These are phyloP conservation scores for Phoebastria nigripes DNA, from an alignment of 2,797 vertebrate genomes.

Conservation along the genomic window DNA sequence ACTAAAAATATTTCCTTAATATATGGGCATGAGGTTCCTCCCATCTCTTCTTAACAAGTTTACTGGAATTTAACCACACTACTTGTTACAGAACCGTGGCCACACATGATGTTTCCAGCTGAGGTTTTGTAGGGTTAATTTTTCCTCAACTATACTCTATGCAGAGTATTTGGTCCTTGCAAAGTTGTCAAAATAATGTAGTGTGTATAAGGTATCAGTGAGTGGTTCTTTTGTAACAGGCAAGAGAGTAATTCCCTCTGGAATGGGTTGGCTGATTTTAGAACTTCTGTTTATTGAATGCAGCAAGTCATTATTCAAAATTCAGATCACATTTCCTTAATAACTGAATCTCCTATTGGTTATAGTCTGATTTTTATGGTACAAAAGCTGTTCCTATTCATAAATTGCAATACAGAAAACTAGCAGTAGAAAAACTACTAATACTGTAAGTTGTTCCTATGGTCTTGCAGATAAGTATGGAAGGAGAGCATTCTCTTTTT, in stretches of 20 bases:
- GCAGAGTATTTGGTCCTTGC: background rate
- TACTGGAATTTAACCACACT: background rate
- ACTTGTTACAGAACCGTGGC: background rate
- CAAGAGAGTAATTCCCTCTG: background rate
- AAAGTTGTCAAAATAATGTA: background rate
- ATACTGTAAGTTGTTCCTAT: background rate
- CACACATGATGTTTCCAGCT: background rate
- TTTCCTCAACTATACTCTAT: background rate
- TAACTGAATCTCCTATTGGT: background rate
- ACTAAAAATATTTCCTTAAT: background rate
- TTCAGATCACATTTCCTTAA: background rate
- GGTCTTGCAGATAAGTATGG: background rate
- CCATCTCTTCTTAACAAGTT: background rate
- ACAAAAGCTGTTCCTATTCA: background rate
- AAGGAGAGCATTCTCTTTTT: background rate
- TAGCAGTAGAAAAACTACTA: background rate
- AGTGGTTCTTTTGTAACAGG: background rate
- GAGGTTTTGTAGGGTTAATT: background rate
- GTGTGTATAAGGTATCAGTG: background rate
- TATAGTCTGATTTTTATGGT: background rate
- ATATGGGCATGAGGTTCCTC: background rate
- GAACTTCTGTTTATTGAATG: background rate
- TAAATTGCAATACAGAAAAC: background rate
- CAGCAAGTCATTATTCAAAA: background rate
- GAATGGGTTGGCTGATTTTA: background rate